These are phyloP conservation scores for Micropoecilia bifurca DNA, from an alignment of 2,797 vertebrate species.

Conservation along the genomic window DNA sequence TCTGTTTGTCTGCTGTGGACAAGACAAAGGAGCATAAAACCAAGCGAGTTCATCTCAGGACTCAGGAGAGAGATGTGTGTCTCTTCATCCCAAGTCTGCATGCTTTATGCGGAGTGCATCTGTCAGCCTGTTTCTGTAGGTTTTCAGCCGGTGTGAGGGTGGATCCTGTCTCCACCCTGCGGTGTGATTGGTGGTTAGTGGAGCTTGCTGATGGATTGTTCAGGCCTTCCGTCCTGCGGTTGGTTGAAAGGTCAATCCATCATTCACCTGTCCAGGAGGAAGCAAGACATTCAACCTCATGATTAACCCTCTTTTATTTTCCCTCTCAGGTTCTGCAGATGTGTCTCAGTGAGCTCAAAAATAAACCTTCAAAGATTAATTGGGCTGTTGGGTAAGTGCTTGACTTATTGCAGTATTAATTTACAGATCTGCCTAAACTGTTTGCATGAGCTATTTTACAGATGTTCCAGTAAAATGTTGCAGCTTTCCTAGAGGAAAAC, in stretches of 20 bases:
- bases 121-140: constrained; percentile 2
- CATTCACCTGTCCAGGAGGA: constrained; percentile 65
- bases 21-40: constrained; percentile 36
- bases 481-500: background rate
- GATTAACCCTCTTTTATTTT: constrained; percentile 10
- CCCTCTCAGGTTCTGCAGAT: background rate
- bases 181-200: constrained; percentile 70
- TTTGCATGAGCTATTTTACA: background rate
- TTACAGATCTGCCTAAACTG: background rate
- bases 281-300: constrained; percentile 32
- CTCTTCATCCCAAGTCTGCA: constrained; percentile 16
- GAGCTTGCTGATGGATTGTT: constrained; percentile 72
- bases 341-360: background rate
- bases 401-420: background rate
- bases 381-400: background rate
- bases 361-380: background rate
- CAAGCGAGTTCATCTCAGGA: constrained; percentile 60
- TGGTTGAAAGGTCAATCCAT: constrained; percentile 62
- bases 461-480: background rate
- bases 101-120: constrained; percentile 16
- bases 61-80: constrained; percentile 51
- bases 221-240: constrained; percentile 59
- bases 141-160: constrained; percentile 18
- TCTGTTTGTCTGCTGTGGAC: constrained; percentile 52
- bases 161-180: constrained; percentile 56